phyloP scores from a whole-genome alignment of 2,888 invertebrate species.

The Melieria crassipennis region DNA sequence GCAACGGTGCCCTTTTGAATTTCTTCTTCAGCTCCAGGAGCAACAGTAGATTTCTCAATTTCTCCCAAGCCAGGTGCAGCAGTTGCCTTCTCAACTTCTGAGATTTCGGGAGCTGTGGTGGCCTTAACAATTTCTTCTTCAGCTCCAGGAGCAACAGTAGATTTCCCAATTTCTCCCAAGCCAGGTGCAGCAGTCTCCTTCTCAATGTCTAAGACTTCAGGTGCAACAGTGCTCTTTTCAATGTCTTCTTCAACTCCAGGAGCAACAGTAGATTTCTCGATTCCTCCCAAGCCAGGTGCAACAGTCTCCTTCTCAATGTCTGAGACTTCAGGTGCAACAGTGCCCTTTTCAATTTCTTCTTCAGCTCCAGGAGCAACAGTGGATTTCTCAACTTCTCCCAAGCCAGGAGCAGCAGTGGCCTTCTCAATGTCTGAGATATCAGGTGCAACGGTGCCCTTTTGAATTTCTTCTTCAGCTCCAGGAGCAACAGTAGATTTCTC shows the following conservation, averaged over 20 bases:
- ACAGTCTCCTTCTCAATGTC: slow-evolving; percentile 33
- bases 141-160: background rate
- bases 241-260: slow-evolving; percentile 33
- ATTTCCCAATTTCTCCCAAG: slow-evolving; percentile 35
- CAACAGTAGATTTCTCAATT: slow-evolving; percentile 24
- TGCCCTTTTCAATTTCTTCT: slow-evolving; percentile 31
- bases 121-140: slow-evolving; percentile 1
- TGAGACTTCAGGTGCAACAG: slow-evolving; percentile 18
- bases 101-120: slow-evolving; percentile 29
- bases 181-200: slow-evolving; percentile 24
- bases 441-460: slow-evolving; percentile 29
- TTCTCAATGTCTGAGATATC: slow-evolving; percentile 26
- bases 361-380: slow-evolving; percentile 26
- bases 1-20: slow-evolving; percentile 32
- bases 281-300: background rate
- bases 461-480: slow-evolving; percentile 26
- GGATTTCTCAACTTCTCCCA: background rate
- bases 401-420: slow-evolving; percentile 11
- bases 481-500: slow-evolving; percentile 25
- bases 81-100: background rate
- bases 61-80: slow-evolving; percentile 1
- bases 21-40: slow-evolving; percentile 24
- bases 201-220: slow-evolving; percentile 18
- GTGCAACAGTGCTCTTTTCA: background rate
- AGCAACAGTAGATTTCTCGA: slow-evolving; percentile 34